phyloP scores from a whole-genome alignment of 1,140 invertebrate species.

The Pararge aegeria region DNA sequence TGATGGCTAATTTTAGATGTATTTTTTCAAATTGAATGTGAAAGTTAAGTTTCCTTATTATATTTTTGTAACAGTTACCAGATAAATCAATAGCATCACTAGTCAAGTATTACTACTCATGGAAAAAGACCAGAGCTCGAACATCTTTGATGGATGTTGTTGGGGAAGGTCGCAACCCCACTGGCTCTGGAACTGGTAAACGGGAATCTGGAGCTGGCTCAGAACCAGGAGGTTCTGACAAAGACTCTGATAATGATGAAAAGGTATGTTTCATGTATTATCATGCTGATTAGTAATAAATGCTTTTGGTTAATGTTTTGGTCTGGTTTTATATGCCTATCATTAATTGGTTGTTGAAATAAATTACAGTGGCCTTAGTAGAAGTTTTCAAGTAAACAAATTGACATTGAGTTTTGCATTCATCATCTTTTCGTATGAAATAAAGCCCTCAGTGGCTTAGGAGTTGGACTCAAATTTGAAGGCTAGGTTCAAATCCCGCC shows the following conservation, averaged over 20 bases:
- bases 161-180: constrained; percentile 81
- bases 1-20: no score
- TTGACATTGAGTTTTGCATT: no score
- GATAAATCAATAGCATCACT: constrained; percentile 97
- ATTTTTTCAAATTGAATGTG: constrained; percentile 15
- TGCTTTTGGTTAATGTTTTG: constrained; percentile 31
- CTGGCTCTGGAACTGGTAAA: constrained; percentile 76
- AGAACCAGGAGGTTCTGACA: constrained; percentile 90
- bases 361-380: neutral
- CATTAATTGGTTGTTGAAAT: constrained; percentile 33
- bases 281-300: constrained; percentile 14
- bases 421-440: no score
- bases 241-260: constrained; percentile 93
- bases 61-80: constrained; percentile 81
- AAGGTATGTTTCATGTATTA: constrained; percentile 84
- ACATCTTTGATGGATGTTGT: constrained; percentile 94
- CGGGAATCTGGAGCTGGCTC: constrained; percentile 85
- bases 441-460: no score
- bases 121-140: constrained; percentile 96
- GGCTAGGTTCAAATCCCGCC: no score
- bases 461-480: no score
- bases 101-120: constrained; percentile 99
- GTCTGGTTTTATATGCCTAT: constrained; percentile 39
- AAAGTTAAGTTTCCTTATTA: constrained; percentile 4
- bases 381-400: neutral